These are phyloP conservation scores for Paedocypris sp. DNA, from an alignment of 2,113 vertebrate species.

Conservation along the genomic window DNA sequence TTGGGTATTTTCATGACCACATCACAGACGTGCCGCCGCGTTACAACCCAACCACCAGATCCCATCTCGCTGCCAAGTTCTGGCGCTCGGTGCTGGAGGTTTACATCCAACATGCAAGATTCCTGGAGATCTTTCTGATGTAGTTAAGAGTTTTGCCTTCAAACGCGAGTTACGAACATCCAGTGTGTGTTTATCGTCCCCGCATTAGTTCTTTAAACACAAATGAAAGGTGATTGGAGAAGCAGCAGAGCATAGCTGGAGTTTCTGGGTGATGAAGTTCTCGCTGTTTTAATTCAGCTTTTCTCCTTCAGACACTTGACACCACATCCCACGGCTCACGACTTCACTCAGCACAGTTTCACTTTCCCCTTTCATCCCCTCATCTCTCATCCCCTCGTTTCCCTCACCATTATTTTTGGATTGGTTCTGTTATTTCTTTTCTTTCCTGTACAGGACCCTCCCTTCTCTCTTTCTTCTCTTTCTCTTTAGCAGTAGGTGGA, in stretches of 20 bases:
- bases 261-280: background rate
- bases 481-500: constrained; percentile 4
- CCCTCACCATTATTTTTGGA: background rate
- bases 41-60: constrained; percentile 7
- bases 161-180: too few species aligned
- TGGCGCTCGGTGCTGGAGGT: too few species aligned
- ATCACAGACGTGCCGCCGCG: constrained; percentile 22
- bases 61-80: constrained; percentile 33
- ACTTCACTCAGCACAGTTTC: constrained; percentile 30
- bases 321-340: background rate
- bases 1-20: constrained; percentile 26
- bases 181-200: too few species aligned
- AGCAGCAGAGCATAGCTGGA: background rate
- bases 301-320: background rate
- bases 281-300: background rate
- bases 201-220: too few species aligned
- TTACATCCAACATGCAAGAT: too few species aligned
- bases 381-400: background rate
- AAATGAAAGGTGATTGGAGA: constrained; percentile 5
- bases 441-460: background rate
- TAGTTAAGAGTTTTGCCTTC: too few species aligned
- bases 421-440: background rate
- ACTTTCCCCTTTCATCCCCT: constrained; percentile 28
- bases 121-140: too few species aligned
- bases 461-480: background rate